These are phyloP conservation scores for Propithecus perrieri DNA, from an alignment of 2,797 vertebrate species.

Conservation along the genomic window DNA sequence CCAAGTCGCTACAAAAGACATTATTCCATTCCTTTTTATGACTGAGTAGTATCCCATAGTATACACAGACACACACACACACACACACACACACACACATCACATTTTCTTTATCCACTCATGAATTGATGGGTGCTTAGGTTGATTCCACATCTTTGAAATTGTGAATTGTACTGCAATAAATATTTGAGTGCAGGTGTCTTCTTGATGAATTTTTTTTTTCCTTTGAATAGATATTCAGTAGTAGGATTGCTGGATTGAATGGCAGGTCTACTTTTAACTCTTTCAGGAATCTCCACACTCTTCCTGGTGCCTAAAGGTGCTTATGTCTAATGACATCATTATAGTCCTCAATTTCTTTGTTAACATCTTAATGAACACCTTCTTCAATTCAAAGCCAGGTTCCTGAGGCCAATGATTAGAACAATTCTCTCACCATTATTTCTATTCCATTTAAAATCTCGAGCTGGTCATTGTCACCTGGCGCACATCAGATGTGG, in stretches of 20 bases:
- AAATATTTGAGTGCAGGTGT: neutral
- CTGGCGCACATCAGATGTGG: accelerated
- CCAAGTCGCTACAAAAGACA: neutral
- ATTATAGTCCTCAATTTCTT: neutral
- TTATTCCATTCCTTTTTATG: neutral
- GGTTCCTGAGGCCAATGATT: neutral
- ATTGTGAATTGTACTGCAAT: neutral
- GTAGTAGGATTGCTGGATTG: neutral
- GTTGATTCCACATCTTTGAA: neutral
- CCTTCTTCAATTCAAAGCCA: neutral
- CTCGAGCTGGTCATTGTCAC: neutral
- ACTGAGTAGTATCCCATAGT: too few species aligned
- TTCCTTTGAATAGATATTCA: neutral
- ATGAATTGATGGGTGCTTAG: too few species aligned
- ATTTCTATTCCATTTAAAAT: neutral
- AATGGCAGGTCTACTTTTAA: neutral
- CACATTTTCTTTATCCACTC: too few species aligned
- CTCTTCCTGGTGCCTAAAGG: neutral
- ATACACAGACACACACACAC: too few species aligned
- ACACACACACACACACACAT: too few species aligned
- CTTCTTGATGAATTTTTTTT: neutral
- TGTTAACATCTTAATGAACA: neutral
- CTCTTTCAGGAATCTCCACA: neutral
- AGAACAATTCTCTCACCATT: neutral
- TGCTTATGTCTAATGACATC: neutral